Percentiles rank a stretch among this genome's conserved stretches.
phyloP scores from a whole-genome alignment of 2,888 invertebrate species.

The Anthrax anthrax region DNA sequence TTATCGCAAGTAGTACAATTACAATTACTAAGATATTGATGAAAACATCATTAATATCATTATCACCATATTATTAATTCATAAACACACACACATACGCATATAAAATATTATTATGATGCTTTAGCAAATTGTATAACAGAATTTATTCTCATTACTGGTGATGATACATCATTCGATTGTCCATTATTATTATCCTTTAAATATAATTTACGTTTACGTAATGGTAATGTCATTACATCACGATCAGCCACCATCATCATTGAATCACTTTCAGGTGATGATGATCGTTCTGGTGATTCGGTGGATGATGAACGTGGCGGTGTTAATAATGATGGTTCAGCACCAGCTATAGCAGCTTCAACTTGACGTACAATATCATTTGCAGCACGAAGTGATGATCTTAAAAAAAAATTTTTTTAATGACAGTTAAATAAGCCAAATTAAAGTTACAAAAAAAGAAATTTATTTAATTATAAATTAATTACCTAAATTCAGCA shows the following conservation, averaged over 20 bases:
- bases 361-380: slow-evolving; percentile 47
- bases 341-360: slow-evolving; percentile 43
- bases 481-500: slow-evolving; percentile 30
- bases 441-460: not conserved
- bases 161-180: slow-evolving; percentile 20
- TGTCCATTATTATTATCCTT: slow-evolving; percentile 39
- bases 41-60: too few relatives aligned
- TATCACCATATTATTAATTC: too few relatives aligned
- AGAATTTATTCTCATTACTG: slow-evolving; percentile 44
- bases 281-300: slow-evolving; percentile 36
- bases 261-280: slow-evolving; percentile 40
- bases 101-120: slow-evolving; percentile 36
- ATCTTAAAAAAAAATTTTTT: slow-evolving; percentile 9
- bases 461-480: not conserved
- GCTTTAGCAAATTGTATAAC: slow-evolving; percentile 79
- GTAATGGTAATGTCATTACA: slow-evolving; percentile 53
- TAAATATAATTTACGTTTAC: slow-evolving; percentile 67
- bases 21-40: too few relatives aligned
- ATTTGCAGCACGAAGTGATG: slow-evolving; percentile 35
- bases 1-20: too few relatives aligned
- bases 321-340: slow-evolving; percentile 42
- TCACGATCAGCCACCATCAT: slow-evolving; percentile 40
- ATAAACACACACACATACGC: too few relatives aligned
- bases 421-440: not conserved
- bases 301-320: slow-evolving; percentile 41